Percentiles rank a stretch among this genome's conserved stretches.
Evolutionary conservation across 2,888 invertebrate genomes (phyloP).

Genomic region (Cheilosia variabilis): DNA sequence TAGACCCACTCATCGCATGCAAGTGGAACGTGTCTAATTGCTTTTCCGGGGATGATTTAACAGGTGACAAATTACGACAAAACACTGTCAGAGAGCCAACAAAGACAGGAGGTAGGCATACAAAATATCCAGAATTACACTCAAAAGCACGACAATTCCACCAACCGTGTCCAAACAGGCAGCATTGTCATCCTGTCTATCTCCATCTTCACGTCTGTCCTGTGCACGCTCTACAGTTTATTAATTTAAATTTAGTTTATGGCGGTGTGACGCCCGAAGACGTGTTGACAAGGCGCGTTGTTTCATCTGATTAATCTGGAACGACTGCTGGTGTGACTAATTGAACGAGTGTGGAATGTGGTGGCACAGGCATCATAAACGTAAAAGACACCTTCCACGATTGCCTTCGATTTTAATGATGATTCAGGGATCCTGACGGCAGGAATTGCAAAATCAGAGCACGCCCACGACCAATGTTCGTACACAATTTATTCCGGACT

Average conservation of each 20-base stretch:
- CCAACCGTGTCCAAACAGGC: constrained; percentile 65
- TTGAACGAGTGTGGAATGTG: constrained; percentile 45
- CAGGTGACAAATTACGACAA: constrained; percentile 77
- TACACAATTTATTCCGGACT: constrained; percentile 58
- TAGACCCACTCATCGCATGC: constrained; percentile 70
- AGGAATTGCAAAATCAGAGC: constrained; percentile 59
- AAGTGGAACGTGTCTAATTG: constrained; percentile 78
- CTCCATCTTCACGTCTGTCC: neutral
- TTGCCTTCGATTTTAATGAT: constrained; percentile 2
- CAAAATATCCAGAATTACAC: constrained; percentile 22
- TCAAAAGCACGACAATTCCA: constrained; percentile 42
- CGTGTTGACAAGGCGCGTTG: constrained; percentile 50
- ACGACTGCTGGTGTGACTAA: constrained; percentile 55
- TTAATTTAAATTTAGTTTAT: constrained; percentile 68
- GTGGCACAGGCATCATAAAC: constrained; percentile 31
- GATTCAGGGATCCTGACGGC: constrained; percentile 14
- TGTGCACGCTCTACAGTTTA: constrained; percentile 44
- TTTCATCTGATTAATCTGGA: constrained; percentile 47
- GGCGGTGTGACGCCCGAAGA: constrained; percentile 29
- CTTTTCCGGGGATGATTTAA: constrained; percentile 76
- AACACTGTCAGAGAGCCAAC: constrained; percentile 50
- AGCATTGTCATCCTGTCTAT: constrained; percentile 53
- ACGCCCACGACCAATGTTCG: constrained; percentile 68
- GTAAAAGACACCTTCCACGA: neutral
- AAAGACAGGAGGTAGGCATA: constrained; percentile 20